Base-by-base conservation (phyloP, 2,113 vertebrate species). In the Ancistrus triradiatus region DNA sequence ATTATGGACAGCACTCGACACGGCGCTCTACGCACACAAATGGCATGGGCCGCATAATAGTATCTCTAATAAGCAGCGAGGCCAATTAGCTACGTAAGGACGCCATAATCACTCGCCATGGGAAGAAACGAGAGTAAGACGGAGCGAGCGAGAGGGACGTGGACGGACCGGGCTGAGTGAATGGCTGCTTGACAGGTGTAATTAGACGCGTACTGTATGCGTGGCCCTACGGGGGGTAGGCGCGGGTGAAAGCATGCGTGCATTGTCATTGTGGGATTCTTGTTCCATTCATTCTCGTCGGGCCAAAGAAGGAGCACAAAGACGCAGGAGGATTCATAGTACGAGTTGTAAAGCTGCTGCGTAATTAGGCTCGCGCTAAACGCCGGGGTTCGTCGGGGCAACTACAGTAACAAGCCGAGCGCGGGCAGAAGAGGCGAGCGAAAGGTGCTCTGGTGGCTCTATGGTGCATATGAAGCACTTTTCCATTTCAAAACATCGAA, bases 21-120 rank as follows among this genome's bases (percentile, higher is more conserved):
- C 49, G 38, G 49, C 42, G n/a, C 3, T 13, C 21, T 48, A 33
- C 38, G 33, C n/a, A 11, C 28, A 91, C 91, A 90, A 90, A 92
- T 92, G 90, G 84, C 88, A 75, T 74, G 87, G 89, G 88, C 88
- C 90, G 90, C 90, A 93, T 98, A 95, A 94, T 95, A 95, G 93
- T 96, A 97, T 94, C 91, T 93, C 91, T 96, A 96, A 95, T 94
- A 96, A 96, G 92, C 91, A 93, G 90, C 86, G 89, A 94, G 92
- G 92, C 93, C 92, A 98, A 98, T 98, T 96, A 98, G 91, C 93
- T 91, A 90, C 92, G 89, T 96, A 93, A 93, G 94, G 92, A 91
- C 88, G 90, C 91, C 93, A 90, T 95, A 95, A 96, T 97, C 92
- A 92, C 90, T 92, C 31, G 13, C 37, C 38, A 58, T 65, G 60